Evolutionary conservation across 2,113 vertebrate genomes (phyloP).

Genomic region (Megaleporinus macrocephalus): DNA sequence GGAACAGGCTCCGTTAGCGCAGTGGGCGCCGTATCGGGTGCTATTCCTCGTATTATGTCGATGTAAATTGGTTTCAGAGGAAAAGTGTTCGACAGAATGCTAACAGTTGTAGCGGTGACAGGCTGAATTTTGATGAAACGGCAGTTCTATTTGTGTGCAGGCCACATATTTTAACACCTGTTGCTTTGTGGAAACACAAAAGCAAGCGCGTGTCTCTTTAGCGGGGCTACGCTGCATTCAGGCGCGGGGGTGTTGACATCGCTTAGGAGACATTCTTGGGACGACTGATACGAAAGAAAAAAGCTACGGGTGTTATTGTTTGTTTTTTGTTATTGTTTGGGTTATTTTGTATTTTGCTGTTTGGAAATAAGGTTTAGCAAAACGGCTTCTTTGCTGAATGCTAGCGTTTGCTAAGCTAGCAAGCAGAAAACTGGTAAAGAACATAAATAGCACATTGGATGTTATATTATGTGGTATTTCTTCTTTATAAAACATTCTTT

Average conservation of each 20-base stretch:
- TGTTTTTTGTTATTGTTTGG: no score
- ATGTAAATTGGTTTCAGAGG: background rate
- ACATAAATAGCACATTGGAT: no score
- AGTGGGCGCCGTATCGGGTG: constrained; percentile 26
- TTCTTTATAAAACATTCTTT: no score
- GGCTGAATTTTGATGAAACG: background rate
- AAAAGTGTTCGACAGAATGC: background rate
- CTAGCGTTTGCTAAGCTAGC: background rate
- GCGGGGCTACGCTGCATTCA: background rate
- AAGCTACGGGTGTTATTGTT: no score
- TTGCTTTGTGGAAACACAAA: background rate
- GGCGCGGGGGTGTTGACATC: background rate
- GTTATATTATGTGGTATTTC: no score
- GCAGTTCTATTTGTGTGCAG: background rate
- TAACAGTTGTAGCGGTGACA: background rate
- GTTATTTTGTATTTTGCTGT: no score
- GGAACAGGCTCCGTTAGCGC: constrained; percentile 4
- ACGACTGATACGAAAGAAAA: no score
- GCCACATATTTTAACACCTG: background rate
- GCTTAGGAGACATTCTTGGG: background rate
- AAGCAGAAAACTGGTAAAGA: background rate
- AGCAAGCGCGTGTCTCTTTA: background rate
- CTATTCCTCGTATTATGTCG: background rate
- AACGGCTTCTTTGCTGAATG: no score
- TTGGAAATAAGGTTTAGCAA: no score